Evolutionary conservation across 2,797 vertebrate species (phyloP).

Genomic region (Jordanella pulchra): DNA sequence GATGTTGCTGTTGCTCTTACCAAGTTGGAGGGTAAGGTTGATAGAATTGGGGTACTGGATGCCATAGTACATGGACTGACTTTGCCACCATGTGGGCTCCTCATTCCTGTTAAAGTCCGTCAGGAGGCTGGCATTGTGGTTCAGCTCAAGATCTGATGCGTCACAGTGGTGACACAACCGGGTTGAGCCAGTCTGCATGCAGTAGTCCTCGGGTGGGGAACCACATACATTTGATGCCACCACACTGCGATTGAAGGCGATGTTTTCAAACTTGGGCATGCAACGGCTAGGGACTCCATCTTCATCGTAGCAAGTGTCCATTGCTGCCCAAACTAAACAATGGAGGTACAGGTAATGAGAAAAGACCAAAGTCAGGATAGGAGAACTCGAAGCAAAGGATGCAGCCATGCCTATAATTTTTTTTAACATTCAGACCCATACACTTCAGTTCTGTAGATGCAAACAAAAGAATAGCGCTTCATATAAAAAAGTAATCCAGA

Average conservation of each 20-base stretch:
- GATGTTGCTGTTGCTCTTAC: conserved; percentile 77
- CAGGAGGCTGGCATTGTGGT: conserved; percentile 86
- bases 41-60: conserved; percentile 90
- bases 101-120: conserved; percentile 92
- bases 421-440: conserved; percentile 34
- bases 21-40: conserved; percentile 88
- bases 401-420: conserved; percentile 61
- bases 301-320: conserved; percentile 83
- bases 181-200: conserved; percentile 87
- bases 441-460: conserved; percentile 16
- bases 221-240: conserved; percentile 87
- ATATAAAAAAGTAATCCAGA: conserved; percentile 39
- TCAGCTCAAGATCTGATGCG: conserved; percentile 63
- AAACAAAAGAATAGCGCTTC: conserved; percentile 30
- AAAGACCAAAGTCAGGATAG: conserved; percentile 40
- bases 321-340: conserved; percentile 60
- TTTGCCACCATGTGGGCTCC: conserved; percentile 96
- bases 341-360: conserved; percentile 52
- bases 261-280: conserved; percentile 90
- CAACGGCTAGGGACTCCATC: conserved; percentile 80
- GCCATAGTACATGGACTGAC: conserved; percentile 92
- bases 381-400: conserved; percentile 50
- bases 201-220: conserved; percentile 87
- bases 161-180: conserved; percentile 86
- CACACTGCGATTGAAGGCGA: conserved; percentile 83